phyloP scores from a whole-genome alignment of 1,140 invertebrate species.

The Frieseomelitta varia region DNA sequence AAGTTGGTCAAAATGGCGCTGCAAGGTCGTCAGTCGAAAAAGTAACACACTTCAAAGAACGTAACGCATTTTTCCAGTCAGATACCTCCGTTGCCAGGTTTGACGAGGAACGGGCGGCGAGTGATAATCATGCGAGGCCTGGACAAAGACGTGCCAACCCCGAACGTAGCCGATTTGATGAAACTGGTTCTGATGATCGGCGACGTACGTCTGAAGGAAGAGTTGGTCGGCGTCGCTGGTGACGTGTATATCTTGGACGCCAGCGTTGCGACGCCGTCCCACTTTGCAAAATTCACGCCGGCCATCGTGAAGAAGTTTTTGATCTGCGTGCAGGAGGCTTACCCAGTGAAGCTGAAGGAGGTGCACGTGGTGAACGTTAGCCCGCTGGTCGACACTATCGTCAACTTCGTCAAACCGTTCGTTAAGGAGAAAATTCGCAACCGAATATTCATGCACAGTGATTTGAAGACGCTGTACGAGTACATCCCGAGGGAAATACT shows the following conservation, averaged over 20 bases:
- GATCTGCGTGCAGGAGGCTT: conserved; percentile 92
- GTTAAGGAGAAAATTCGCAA: conserved; percentile 93
- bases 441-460: conserved; percentile 89
- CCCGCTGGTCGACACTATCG: conserved; percentile 90
- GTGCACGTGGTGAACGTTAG: conserved; percentile 93
- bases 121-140: conserved; percentile 88
- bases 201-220: conserved; percentile 89
- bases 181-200: conserved; percentile 92
- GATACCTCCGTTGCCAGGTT: conserved; percentile 88
- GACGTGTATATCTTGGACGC: conserved; percentile 92
- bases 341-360: conserved; percentile 92
- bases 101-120: conserved; percentile 89
- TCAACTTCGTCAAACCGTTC: conserved; percentile 92
- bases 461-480: conserved; percentile 88
- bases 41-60: neutral
- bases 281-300: conserved; percentile 90
- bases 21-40: neutral
- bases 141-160: conserved; percentile 83
- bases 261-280: conserved; percentile 86
- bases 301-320: conserved; percentile 90
- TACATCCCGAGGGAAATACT: conserved; percentile 89
- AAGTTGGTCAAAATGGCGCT: no score
- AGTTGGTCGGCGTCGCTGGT: conserved; percentile 89
- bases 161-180: conserved; percentile 86
- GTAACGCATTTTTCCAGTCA: conserved; percentile 82